phyloP scores from a whole-genome alignment of 2,888 invertebrate species.

The Monopis laevigella region DNA sequence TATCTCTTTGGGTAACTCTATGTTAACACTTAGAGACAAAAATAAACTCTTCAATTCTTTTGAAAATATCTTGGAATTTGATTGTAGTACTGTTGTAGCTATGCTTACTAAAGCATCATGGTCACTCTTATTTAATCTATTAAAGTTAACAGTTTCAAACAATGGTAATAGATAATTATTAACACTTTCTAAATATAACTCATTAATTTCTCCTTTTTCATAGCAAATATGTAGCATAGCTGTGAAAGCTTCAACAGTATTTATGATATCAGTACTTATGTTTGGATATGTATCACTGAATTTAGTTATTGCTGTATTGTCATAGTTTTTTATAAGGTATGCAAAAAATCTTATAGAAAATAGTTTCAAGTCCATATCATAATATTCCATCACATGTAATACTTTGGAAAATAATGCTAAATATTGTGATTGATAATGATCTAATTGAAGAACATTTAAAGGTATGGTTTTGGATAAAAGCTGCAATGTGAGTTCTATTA shows the following conservation, averaged over 20 bases:
- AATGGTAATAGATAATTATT: conserved; percentile 30
- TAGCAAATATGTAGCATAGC: conserved; percentile 33
- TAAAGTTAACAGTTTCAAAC: conserved; percentile 23
- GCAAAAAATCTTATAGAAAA: conserved; percentile 39
- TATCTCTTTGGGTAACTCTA: conserved; percentile 32
- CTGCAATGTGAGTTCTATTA: conserved; percentile 41
- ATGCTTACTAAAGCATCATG: conserved; percentile 30
- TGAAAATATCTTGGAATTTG: conserved; percentile 29
- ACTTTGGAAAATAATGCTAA: conserved; percentile 30
- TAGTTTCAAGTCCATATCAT: conserved; percentile 43
- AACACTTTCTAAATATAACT: conserved; percentile 29
- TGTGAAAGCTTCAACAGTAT: conserved; percentile 33
- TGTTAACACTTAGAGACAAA: conserved; percentile 30
- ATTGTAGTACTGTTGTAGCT: conserved; percentile 31
- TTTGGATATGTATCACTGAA: conserved; percentile 33
- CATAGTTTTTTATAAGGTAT: conserved; percentile 36
- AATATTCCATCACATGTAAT: conserved; percentile 39
- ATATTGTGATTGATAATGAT: conserved; percentile 26
- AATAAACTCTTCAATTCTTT: conserved; percentile 37
- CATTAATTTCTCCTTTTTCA: conserved; percentile 39
- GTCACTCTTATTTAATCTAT: conserved; percentile 22
- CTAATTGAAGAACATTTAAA: conserved; percentile 33
- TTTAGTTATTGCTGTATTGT: conserved; percentile 29
- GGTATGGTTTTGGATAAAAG: conserved; percentile 45
- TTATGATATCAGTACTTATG: conserved; percentile 30